Percentiles rank a stretch among this genome's conserved stretches.
Evolutionary conservation across 92 coral and sea anemone species (phyloP).

Genomic region (Blastomussa wellsi): DNA sequence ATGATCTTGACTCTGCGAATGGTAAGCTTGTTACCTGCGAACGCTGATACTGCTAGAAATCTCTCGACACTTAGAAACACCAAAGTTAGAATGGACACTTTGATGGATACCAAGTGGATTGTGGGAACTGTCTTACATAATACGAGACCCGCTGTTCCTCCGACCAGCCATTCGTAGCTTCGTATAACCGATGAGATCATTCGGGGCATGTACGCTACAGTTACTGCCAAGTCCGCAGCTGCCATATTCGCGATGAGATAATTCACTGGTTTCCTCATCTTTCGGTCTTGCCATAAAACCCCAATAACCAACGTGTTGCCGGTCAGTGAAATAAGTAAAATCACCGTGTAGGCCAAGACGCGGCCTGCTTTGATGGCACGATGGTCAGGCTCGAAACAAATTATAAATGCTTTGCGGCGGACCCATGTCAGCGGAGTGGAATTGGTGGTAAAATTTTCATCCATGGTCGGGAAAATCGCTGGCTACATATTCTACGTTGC

Average conservation of each 20-base stretch:
- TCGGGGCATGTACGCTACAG: conserved; percentile 29
- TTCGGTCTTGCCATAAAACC: conserved; percentile 43
- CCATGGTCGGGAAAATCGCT: not conserved
- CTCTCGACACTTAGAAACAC: conserved; percentile 30
- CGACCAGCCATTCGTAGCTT: conserved; percentile 26
- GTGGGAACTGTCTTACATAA: conserved; percentile 16
- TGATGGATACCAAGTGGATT: conserved; percentile 15
- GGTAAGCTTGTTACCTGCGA: not conserved
- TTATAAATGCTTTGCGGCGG: not conserved
- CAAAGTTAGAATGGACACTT: conserved; percentile 17
- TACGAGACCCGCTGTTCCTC: not conserved
- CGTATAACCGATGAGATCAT: conserved; percentile 18
- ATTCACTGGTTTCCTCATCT: conserved; percentile 56
- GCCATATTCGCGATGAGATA: conserved; percentile 56
- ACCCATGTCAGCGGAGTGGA: not conserved
- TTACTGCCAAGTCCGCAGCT: conserved; percentile 44
- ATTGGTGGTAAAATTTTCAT: not conserved
- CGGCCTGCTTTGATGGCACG: not conserved
- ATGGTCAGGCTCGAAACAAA: conserved; percentile 5
- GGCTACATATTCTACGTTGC: not conserved
- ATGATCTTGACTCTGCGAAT: conserved; percentile 19
- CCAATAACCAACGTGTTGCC: conserved; percentile 48
- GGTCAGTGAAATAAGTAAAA: conserved; percentile 32
- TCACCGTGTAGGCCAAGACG: conserved; percentile 20
- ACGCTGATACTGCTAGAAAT: conserved; percentile 1